Conservation (phyloP, 2,797 vertebrate species). For the Austrolebias charrua region DNA sequence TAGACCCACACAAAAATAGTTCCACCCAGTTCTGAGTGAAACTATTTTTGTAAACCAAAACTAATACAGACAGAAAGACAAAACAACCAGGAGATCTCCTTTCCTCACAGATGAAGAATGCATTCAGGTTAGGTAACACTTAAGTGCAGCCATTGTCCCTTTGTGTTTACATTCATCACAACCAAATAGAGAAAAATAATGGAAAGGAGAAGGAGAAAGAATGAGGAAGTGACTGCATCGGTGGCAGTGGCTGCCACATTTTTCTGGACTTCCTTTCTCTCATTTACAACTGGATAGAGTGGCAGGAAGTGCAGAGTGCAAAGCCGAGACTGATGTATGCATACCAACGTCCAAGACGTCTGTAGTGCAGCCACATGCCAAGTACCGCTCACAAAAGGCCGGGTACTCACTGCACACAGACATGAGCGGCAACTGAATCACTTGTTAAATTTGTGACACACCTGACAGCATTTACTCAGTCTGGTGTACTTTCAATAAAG, state of each 20-base stretch:
- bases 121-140: conserved; percentile 33
- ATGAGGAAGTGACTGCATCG: conserved; percentile 60
- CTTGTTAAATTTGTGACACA: conserved; percentile 23
- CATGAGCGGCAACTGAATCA: conserved; percentile 40
- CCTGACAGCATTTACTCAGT: conserved; percentile 29
- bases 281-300: conserved; percentile 56
- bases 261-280: conserved; percentile 37
- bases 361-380: conserved; percentile 30
- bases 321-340: conserved; percentile 46
- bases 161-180: conserved; percentile 51
- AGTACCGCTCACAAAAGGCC: conserved; percentile 44
- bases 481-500: conserved; percentile 45
- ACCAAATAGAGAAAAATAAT: conserved; percentile 32
- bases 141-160: conserved; percentile 43
- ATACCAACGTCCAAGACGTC: conserved; percentile 48
- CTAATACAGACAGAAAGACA: conserved; percentile 14
- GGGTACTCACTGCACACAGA: conserved; percentile 7
- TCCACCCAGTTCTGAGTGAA: neutral
- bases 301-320: conserved; percentile 49
- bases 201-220: conserved; percentile 30
- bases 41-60: conserved; percentile 10
- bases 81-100: conserved; percentile 8
- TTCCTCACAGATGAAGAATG: conserved; percentile 30
- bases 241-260: conserved; percentile 33
- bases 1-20: neutral